Conservation (phyloP, 2,888 invertebrate genomes). For the Callimorpha dominula region DNA sequence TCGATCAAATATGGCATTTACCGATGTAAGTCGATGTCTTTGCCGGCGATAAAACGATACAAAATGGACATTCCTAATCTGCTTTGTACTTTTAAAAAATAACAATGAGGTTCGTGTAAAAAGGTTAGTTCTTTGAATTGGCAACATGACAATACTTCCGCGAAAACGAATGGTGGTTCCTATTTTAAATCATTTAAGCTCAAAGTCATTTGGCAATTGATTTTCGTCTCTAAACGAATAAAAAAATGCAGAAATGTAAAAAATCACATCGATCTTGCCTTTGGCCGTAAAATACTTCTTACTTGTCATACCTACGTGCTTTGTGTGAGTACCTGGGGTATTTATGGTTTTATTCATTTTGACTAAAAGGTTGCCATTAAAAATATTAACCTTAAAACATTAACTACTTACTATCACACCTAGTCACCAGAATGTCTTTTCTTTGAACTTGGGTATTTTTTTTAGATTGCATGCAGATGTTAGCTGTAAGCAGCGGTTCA, state of each 20-base stretch:
- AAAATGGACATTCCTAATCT: constrained; percentile 83
- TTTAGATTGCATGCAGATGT: no score
- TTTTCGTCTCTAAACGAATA: constrained; percentile 33
- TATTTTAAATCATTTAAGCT: constrained; percentile 6
- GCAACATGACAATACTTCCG: constrained; percentile 8
- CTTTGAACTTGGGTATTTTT: not conserved
- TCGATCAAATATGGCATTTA: constrained; percentile 83
- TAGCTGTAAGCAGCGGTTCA: no score
- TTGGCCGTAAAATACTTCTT: constrained; percentile 54
- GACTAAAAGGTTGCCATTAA: not conserved
- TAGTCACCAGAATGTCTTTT: not conserved
- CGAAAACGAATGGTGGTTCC: constrained; percentile 7
- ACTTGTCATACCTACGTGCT: constrained; percentile 55
- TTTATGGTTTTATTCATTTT: constrained; percentile 22
- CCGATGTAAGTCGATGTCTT: constrained; percentile 55
- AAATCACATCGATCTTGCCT: constrained; percentile 76
- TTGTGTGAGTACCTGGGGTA: constrained; percentile 59
- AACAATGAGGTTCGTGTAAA: constrained; percentile 69
- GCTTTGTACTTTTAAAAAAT: constrained; percentile 77
- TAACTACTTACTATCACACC: not conserved
- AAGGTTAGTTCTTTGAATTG: constrained; percentile 60
- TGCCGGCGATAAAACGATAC: constrained; percentile 70
- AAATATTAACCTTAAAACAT: not conserved
- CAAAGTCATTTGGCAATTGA: constrained; percentile 16
- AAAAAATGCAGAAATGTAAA: constrained; percentile 59